Conservation (phyloP, 2,888 invertebrate genomes). For the Pycnomerus fuliginosus region DNA sequence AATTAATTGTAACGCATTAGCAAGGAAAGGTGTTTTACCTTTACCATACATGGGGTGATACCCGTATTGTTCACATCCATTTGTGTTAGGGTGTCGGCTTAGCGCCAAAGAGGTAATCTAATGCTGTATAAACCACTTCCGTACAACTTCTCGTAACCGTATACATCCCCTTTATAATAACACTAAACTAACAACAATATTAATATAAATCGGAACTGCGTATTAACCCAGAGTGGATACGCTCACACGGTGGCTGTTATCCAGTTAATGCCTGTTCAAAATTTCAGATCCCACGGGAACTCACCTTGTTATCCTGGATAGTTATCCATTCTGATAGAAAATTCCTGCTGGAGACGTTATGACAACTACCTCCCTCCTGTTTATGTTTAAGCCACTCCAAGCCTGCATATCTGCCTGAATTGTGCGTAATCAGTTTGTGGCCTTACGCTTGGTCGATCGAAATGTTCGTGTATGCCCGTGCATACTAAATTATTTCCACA, state of each 20-base stretch:
- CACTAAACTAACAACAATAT: conserved; percentile 29
- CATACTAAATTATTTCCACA: no score
- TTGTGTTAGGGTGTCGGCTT: no score
- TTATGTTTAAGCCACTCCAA: not conserved
- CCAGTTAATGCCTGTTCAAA: conserved; percentile 30
- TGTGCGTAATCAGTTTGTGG: conserved; percentile 9
- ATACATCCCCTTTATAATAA: conserved; percentile 21
- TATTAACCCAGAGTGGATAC: conserved; percentile 25
- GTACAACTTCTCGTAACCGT: no score
- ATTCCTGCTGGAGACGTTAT: conserved; percentile 9
- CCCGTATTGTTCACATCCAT: conserved; percentile 13
- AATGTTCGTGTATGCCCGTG: conserved; percentile 4
- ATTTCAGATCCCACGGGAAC: conserved; percentile 28
- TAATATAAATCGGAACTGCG: conserved; percentile 32
- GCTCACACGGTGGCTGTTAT: conserved; percentile 23
- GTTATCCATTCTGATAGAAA: conserved; percentile 26
- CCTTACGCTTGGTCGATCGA: conserved; percentile 2
- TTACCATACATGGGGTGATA: conserved; percentile 3
- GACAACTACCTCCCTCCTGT: no score
- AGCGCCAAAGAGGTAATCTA: conserved; percentile 24
- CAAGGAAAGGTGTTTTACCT: conserved; percentile 1
- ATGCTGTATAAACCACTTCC: conserved; percentile 21
- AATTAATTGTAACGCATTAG: conserved; percentile 17
- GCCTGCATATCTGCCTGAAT: conserved; percentile 3
- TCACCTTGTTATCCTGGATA: conserved; percentile 29